A percentile compares a stretch with the other conserved stretches of the same genome.
phyloP scores from a whole-genome alignment of 2,888 invertebrate genomes.

The Meandrusa payeni region DNA sequence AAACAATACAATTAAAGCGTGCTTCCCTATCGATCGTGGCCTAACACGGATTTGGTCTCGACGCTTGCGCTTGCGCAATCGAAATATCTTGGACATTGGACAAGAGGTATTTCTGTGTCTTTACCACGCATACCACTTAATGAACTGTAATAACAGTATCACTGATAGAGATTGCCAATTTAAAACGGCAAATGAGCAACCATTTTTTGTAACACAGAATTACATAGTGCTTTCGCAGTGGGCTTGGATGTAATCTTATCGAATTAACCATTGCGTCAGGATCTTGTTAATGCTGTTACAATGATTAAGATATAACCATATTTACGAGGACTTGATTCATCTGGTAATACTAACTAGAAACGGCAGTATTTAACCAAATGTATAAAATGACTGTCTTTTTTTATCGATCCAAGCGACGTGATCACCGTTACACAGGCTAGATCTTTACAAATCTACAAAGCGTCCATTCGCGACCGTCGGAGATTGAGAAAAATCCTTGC shows the following conservation, averaged over 20 bases:
- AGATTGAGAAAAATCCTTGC: too few relatives aligned
- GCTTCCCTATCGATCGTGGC: slow-evolving; percentile 50
- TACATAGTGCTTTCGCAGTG: not conserved
- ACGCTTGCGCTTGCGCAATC: slow-evolving; percentile 42
- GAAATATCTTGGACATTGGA: slow-evolving; percentile 26
- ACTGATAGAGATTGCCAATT: slow-evolving; percentile 1
- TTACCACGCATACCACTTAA: slow-evolving; percentile 17
- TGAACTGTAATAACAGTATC: slow-evolving; percentile 6
- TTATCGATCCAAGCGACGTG: too few relatives aligned
- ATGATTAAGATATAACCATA: too few relatives aligned
- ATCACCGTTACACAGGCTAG: too few relatives aligned
- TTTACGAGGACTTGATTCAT: too few relatives aligned
- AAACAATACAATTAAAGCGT: slow-evolving; percentile 51
- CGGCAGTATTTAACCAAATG: too few relatives aligned
- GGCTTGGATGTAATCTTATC: not conserved
- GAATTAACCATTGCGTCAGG: not conserved
- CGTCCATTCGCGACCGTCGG: too few relatives aligned
- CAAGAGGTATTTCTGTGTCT: slow-evolving; percentile 24
- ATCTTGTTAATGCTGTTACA: not conserved
- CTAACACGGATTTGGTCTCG: slow-evolving; percentile 45
- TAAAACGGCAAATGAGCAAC: not conserved
- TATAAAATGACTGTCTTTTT: too few relatives aligned
- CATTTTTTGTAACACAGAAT: slow-evolving; percentile 5
- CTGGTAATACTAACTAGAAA: too few relatives aligned
- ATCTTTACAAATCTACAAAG: too few relatives aligned